These are phyloP conservation scores for Geotrypetes seraphini DNA, from an alignment of 2,797 vertebrate genomes.

Conservation along the genomic window DNA sequence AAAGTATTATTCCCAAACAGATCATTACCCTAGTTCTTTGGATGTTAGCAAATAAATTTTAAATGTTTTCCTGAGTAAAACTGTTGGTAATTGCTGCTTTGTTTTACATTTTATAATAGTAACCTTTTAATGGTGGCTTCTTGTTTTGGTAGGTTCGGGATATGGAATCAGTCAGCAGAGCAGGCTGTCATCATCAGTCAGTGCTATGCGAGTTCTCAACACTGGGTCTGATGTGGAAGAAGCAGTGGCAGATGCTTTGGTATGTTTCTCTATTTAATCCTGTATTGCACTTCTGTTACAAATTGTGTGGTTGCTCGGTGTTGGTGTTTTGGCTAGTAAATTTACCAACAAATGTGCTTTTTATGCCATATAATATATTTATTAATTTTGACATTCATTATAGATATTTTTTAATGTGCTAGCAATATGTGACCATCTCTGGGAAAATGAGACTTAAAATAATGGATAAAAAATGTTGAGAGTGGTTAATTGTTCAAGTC, in stretches of 20 bases:
- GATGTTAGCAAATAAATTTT: no score
- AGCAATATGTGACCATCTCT: no score
- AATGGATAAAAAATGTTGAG: no score
- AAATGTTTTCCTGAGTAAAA: no score
- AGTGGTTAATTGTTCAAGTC: no score
- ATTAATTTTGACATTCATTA: neutral
- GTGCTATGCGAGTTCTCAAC: constrained; percentile 92
- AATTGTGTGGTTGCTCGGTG: neutral
- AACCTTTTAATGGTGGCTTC: neutral
- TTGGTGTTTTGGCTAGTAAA: no score
- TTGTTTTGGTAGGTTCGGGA: constrained; percentile 59
- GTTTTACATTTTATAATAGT: neutral
- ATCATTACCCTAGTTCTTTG: no score
- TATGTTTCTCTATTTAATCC: constrained; percentile 40
- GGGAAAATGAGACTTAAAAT: no score
- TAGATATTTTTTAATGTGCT: no score
- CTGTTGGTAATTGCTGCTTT: no score
- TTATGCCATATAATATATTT: neutral
- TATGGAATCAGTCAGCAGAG: constrained; percentile 87
- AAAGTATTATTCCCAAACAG: no score
- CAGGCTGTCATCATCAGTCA: constrained; percentile 86
- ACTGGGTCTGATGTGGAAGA: constrained; percentile 92
- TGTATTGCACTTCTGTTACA: neutral
- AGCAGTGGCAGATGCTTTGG: constrained; percentile 90
- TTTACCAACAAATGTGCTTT: neutral